phyloP scores from a whole-genome alignment of 2,797 vertebrate species.

The Nothura maculosa region DNA sequence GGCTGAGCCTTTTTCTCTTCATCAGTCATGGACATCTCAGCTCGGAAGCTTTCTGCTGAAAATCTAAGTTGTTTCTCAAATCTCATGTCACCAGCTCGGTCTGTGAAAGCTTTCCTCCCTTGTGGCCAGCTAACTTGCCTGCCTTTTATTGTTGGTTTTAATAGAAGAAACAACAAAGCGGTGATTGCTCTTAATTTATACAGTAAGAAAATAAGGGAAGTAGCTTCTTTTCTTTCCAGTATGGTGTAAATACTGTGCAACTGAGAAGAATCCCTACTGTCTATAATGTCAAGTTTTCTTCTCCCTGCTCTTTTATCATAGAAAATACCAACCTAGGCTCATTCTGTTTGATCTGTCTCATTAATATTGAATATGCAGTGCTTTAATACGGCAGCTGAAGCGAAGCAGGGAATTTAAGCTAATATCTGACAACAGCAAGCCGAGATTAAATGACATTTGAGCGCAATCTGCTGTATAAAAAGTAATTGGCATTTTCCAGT shows the following conservation, averaged over 20 bases:
- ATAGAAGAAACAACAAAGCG: background rate
- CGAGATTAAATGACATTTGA: slow-evolving; percentile 28
- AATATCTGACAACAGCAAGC: slow-evolving; percentile 43
- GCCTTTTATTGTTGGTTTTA: background rate
- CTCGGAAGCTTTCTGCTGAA: background rate
- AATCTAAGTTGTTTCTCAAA: background rate
- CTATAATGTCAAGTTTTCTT: slow-evolving; percentile 2
- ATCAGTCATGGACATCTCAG: background rate
- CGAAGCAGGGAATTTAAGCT: slow-evolving; percentile 41
- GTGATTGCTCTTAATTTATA: background rate
- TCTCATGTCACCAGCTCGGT: background rate
- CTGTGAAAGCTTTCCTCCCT: background rate
- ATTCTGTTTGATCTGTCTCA: slow-evolving; percentile 56
- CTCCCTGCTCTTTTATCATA: slow-evolving; percentile 22
- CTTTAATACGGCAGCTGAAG: background rate
- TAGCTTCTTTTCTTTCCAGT: background rate
- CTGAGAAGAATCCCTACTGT: background rate
- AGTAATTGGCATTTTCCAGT: slow-evolving; percentile 48
- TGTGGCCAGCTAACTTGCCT: background rate
- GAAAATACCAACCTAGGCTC: background rate
- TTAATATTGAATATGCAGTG: slow-evolving; percentile 51
- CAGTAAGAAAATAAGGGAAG: background rate
- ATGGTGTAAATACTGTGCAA: background rate
- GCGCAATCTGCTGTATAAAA: slow-evolving; percentile 24
- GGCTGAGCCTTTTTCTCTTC: background rate